Conservation (phyloP, 2,888 invertebrate genomes). For the Clunio marinus region DNA sequence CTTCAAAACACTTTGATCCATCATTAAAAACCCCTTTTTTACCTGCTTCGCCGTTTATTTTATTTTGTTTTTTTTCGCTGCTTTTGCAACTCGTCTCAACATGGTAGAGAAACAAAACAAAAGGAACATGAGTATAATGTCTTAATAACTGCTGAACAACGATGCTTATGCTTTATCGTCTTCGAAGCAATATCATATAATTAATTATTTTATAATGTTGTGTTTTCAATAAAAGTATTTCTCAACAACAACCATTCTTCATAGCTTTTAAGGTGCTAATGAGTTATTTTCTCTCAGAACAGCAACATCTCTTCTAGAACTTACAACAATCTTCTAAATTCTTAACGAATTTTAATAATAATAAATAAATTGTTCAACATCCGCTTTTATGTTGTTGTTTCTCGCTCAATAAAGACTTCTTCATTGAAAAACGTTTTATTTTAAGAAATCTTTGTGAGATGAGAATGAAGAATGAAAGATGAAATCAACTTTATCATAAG, state of each 20-base stretch:
- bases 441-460: too few relatives aligned
- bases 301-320: constrained; percentile 20
- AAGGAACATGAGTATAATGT: constrained; percentile 21
- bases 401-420: neutral
- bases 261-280: constrained; percentile 29
- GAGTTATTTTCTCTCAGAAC: constrained; percentile 31
- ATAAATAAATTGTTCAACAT: neutral
- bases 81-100: neutral
- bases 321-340: constrained; percentile 36
- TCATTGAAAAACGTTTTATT: neutral
- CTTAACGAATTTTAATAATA: neutral
- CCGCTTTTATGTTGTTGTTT: neutral
- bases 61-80: constrained; percentile 23
- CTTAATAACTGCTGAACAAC: constrained; percentile 28
- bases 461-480: too few relatives aligned
- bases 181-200: constrained; percentile 22
- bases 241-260: neutral
- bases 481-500: neutral
- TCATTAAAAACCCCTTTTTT: constrained; percentile 37
- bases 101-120: neutral
- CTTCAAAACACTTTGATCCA: constrained; percentile 20
- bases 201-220: constrained; percentile 38
- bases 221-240: constrained; percentile 25
- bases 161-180: neutral
- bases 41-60: constrained; percentile 21